phyloP scores from a whole-genome alignment of 2,888 invertebrate species.

The Tachina grossa region DNA sequence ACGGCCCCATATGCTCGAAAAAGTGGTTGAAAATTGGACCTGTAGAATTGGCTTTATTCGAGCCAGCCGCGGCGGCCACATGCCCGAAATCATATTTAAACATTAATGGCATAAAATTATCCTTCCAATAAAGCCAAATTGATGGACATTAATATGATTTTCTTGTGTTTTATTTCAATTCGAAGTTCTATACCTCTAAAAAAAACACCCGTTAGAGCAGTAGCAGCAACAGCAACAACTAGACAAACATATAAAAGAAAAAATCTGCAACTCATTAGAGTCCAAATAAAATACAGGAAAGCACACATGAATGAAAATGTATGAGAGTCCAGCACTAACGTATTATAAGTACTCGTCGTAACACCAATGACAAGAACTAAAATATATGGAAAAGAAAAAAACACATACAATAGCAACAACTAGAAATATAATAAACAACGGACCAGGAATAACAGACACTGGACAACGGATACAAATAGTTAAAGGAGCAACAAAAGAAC shows the following conservation, averaged over 20 bases:
- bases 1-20: too few species aligned
- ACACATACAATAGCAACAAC: conserved; percentile 1
- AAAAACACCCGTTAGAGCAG: too few species aligned
- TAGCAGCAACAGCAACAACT: neutral
- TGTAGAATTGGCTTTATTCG: too few species aligned
- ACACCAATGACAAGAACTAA: conserved; percentile 48
- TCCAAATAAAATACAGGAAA: conserved; percentile 38
- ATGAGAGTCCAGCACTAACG: neutral
- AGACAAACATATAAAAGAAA: conserved; percentile 16
- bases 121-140: too few species aligned
- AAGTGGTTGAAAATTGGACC: too few species aligned
- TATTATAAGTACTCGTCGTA: conserved; percentile 20
- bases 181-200: too few species aligned
- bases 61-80: too few species aligned
- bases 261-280: conserved; percentile 79
- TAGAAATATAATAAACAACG: conserved; percentile 6
- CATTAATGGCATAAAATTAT: too few species aligned
- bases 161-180: too few species aligned
- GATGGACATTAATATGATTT: too few species aligned
- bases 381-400: conserved; percentile 15
- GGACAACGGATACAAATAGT: conserved; percentile 59
- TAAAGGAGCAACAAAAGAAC: conserved; percentile 65
- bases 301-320: conserved; percentile 13
- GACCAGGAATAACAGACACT: conserved; percentile 32
- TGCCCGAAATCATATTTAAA: too few species aligned